phyloP scores from a whole-genome alignment of 2,113 vertebrate species.

The Carollia perspicillata region DNA sequence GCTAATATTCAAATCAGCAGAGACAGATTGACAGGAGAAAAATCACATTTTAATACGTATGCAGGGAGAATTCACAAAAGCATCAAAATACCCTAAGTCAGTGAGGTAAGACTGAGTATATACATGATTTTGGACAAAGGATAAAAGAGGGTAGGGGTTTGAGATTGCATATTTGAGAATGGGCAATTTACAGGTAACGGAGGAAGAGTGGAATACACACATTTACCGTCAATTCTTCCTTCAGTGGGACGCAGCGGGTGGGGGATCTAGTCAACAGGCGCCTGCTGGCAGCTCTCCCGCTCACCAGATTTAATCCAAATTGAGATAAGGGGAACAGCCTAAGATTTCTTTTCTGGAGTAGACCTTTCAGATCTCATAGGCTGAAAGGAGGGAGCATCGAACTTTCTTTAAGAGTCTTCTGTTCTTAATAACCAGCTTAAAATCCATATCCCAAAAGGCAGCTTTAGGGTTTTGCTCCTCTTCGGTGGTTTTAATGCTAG shows the following conservation, averaged over 20 bases:
- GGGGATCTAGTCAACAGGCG: background rate
- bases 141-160: background rate
- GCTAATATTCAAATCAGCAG: background rate
- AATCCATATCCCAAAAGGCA: background rate
- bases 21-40: background rate
- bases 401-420: background rate
- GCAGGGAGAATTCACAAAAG: background rate
- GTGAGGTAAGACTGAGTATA: background rate
- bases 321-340: background rate
- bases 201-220: background rate
- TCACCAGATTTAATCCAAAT: background rate
- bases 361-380: background rate
- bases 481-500: background rate
- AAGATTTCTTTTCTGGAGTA: background rate
- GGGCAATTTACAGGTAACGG: background rate
- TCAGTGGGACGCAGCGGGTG: background rate
- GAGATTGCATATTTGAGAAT: background rate
- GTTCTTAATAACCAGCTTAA: background rate
- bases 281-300: background rate
- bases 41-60: background rate
- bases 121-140: background rate
- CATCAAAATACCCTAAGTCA: background rate
- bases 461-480: background rate
- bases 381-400: background rate
- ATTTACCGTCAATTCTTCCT: background rate